Base-by-base conservation (phyloP, 1,140 invertebrate species). In the Solenopsis invicta region DNA sequence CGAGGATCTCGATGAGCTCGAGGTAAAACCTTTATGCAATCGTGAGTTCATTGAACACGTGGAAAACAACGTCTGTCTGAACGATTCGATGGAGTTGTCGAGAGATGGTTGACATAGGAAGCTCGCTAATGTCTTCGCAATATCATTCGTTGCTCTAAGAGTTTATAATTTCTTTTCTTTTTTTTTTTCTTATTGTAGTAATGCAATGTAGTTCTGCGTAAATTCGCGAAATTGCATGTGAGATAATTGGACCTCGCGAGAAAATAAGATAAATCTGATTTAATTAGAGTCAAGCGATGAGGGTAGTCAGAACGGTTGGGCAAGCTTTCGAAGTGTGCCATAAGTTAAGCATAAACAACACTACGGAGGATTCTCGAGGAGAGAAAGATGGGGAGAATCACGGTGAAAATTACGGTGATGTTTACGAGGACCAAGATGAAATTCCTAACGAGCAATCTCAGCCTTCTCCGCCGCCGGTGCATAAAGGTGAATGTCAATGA, bases 291-390 rank as follows among this genome's bases (percentile, higher is more conserved):
- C 99, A 99, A 96, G 99, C 99, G 5, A 99, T 99, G 98, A 96
- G 98, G 92, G 98, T 99, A 90, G 99, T 99, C 56, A 96, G 99
- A 92, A 99, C 99, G 0, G 99, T 99, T 87, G 99, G 99, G 50
- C 99, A 99, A 96, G 99, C 99, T 24, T 99, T 99, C 96, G 99
- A 99, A 96, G 99, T 99, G 93, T 99, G 99, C 96, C 99, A 99
- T 97, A 99, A 99, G 96, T 96, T 98, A 95, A 97, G 97, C 91
- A 94, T 96, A 66, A 96, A 95, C 89, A 92, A 95, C 67, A 95
- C 96, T 10, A 90, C 94, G 54, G 91, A 87, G 13, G 91, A 90
- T 9, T n/a, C n/a, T n/a, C 48, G 87, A 62, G 89, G 61, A 0
- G 82, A 90, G 13, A 89, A 91, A 41, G 92, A 94, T 5, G 87